Conservation (phyloP, 2,113 vertebrate species). For the Oryctolagus cuniculus region mOryCun1.1 NC_091440.1:34154001-34154500, state of each 20-base stretch:
- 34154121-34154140: neutral
- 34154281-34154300: no score
- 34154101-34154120: slow-evolving; percentile 25
- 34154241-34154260: no score
- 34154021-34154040: neutral
- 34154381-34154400: neutral
- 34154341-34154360: neutral
- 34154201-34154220: no score
- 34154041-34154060: neutral
- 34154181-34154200: no score
- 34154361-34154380: neutral
- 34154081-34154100: neutral
- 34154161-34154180: no score
- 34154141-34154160: no score
- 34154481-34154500: neutral
- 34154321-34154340: neutral
- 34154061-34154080: slow-evolving; percentile 30
- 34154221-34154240: no score
- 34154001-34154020: neutral
- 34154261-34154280: no score
- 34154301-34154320: no score
- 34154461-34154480: neutral
- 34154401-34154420: neutral
- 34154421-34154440: neutral
- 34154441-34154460: neutral